Conservation (phyloP, 2,797 vertebrate genomes). For the Sylvilagus floridanus region DNA sequence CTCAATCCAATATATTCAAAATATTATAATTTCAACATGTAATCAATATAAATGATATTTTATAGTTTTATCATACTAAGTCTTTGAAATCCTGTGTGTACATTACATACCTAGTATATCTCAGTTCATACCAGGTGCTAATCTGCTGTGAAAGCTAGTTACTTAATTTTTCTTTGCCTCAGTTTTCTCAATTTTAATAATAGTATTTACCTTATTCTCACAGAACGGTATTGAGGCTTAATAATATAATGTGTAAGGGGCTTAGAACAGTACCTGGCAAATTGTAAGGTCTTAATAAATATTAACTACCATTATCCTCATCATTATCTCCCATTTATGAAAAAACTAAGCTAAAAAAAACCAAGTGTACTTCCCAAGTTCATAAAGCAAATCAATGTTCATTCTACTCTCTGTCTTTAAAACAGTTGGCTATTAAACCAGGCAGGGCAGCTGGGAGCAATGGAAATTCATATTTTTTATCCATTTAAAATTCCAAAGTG, state of each 20-base stretch:
- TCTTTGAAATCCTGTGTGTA: slow-evolving; percentile 16
- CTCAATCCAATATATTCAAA: slow-evolving; percentile 28
- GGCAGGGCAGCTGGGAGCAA: slow-evolving; percentile 29
- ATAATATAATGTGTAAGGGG: slow-evolving; percentile 14
- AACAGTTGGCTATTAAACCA: slow-evolving; percentile 56
- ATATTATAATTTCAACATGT: slow-evolving; percentile 22
- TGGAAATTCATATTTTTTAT: slow-evolving; percentile 63
- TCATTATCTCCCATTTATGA: slow-evolving; percentile 42
- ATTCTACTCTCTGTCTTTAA: slow-evolving; percentile 55
- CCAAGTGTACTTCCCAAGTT: slow-evolving; percentile 41
- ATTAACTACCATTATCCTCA: slow-evolving; percentile 21
- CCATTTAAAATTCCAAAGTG: slow-evolving; percentile 74
- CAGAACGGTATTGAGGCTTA: slow-evolving; percentile 13
- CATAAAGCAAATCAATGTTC: slow-evolving; percentile 63
- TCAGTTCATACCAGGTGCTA: not conserved
- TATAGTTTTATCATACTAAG: slow-evolving; percentile 25
- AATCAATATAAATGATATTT: slow-evolving; percentile 28
- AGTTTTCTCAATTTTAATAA: slow-evolving; percentile 46
- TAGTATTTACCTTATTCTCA: slow-evolving; percentile 36
- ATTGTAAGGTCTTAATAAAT: slow-evolving; percentile 57
- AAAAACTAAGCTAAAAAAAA: slow-evolving; percentile 55
- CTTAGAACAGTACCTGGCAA: slow-evolving; percentile 53
- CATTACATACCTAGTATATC: slow-evolving; percentile 28
- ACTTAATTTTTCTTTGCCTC: slow-evolving; percentile 36
- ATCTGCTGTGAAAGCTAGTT: slow-evolving; percentile 54